A percentile compares a stretch with the other conserved stretches of the same genome.
phyloP scores from a whole-genome alignment of 2,888 invertebrate species.

The Gymnocheta viridis region DNA sequence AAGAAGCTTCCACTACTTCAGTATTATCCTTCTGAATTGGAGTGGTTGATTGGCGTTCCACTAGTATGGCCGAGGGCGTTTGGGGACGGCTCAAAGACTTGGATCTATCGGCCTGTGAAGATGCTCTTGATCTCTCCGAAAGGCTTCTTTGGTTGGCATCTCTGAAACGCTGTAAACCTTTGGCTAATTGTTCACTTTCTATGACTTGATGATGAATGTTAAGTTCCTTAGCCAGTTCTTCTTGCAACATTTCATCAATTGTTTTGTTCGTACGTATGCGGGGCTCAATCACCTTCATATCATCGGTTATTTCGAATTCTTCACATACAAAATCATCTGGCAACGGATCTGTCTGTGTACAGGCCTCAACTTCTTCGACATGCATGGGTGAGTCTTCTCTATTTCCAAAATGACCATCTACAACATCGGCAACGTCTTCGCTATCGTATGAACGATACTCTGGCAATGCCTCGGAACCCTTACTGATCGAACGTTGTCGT shows the following conservation, averaged over 20 bases:
- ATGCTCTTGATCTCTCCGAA: conserved; percentile 84
- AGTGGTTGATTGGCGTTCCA: conserved; percentile 85
- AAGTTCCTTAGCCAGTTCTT: conserved; percentile 76
- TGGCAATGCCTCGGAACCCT: conserved; percentile 68
- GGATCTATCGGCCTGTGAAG: conserved; percentile 84
- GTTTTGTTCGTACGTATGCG: conserved; percentile 76
- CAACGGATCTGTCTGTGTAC: conserved; percentile 92
- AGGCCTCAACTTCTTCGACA: conserved; percentile 86
- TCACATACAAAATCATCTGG: conserved; percentile 90
- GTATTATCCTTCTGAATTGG: conserved; percentile 84
- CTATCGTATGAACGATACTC: conserved; percentile 76
- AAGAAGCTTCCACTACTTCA: conserved; percentile 85
- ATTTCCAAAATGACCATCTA: conserved; percentile 73
- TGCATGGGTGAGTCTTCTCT: conserved; percentile 73
- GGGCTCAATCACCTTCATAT: conserved; percentile 81
- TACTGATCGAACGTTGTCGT: conserved; percentile 76
- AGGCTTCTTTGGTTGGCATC: conserved; percentile 84
- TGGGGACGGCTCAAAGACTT: conserved; percentile 84
- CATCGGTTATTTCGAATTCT: conserved; percentile 82
- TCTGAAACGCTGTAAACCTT: conserved; percentile 83
- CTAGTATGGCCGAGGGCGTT: conserved; percentile 85
- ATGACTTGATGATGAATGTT: conserved; percentile 76
- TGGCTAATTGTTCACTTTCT: conserved; percentile 84
- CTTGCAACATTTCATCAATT: conserved; percentile 79
- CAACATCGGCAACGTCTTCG: conserved; percentile 77